Evolutionary conservation across 2,113 vertebrate species (phyloP), one percentile per base, ranked within the genome.

Genomic region (Plectropomus leopardus): DNA sequence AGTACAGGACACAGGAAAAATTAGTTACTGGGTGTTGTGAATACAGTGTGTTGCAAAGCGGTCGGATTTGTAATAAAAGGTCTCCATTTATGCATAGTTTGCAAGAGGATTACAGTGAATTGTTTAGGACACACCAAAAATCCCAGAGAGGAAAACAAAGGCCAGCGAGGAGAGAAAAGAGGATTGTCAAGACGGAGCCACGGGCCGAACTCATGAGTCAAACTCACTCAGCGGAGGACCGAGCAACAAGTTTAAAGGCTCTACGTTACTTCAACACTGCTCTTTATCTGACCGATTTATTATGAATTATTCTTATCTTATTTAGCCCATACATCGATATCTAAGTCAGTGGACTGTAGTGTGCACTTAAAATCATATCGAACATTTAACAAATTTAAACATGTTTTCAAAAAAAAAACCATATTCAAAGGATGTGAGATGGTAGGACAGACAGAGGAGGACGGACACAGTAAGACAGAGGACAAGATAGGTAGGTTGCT

Each of bases 101-200:
- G 85, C 58, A 86, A 86, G 70, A 5, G 86, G 89, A 89, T 93
- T 92, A 91, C 55, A 72, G 78, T 2, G 78, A 72, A 71, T 76
- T 90, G 81, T 84, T 86, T 84, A 73, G 76, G 57, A 82, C 74
- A 83, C 50, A 80, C 21, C 5, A 65, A 63, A 78, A 82, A 89
- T 71, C 73, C 76, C 69, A 50, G 58, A 78, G 47, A 72, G 67
- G 71, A 80, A 83, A 87, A 86, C 65, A 89, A 88, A 81, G 58
- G 47, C 82, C 59, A 72, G 71, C 11, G 4, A 60, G 65, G 42
- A 57, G 63, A 83, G 76, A 78, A 91, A 90, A 92, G 90, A 83
- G 85, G 87, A 89, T 92, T 92, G 85, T 87, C 2, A 69, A 58
- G 74, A 87, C 88, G 88, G 57, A 76, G 89, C 61, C 85, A 86